Conservation (phyloP, 2,113 vertebrate genomes). For the Phylloscopus whistleri region DNA sequence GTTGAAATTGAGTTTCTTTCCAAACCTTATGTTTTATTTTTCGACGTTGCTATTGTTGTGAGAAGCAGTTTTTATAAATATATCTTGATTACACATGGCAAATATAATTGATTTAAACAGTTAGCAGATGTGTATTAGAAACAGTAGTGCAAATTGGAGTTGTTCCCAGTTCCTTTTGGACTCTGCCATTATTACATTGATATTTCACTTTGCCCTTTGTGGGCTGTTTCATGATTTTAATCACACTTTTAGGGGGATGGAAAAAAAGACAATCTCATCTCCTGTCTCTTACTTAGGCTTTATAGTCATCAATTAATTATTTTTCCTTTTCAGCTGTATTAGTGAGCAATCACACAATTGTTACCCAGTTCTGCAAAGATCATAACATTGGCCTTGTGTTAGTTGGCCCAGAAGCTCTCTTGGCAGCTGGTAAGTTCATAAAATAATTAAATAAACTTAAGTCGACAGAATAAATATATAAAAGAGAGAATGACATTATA, state of each 20-base stretch:
- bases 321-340: constrained; percentile 74
- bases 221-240: neutral
- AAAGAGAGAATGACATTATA: neutral
- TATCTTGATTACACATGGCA: neutral
- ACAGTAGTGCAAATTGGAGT: neutral
- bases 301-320: neutral
- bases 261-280: neutral
- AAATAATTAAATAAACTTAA: neutral
- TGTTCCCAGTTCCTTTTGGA: neutral
- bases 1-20: neutral
- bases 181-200: neutral
- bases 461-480: neutral
- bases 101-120: neutral
- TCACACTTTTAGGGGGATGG: neutral
- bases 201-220: neutral
- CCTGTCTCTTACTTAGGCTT: neutral
- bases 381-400: constrained; percentile 83
- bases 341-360: constrained; percentile 80
- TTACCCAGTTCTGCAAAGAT: constrained; percentile 86
- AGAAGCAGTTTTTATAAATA: neutral
- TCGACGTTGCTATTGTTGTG: neutral
- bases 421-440: constrained; percentile 76
- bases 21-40: neutral
- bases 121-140: neutral
- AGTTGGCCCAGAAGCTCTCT: constrained; percentile 82